Base-by-base conservation (phyloP, 2,797 vertebrate species). In the Esox lucius region DNA sequence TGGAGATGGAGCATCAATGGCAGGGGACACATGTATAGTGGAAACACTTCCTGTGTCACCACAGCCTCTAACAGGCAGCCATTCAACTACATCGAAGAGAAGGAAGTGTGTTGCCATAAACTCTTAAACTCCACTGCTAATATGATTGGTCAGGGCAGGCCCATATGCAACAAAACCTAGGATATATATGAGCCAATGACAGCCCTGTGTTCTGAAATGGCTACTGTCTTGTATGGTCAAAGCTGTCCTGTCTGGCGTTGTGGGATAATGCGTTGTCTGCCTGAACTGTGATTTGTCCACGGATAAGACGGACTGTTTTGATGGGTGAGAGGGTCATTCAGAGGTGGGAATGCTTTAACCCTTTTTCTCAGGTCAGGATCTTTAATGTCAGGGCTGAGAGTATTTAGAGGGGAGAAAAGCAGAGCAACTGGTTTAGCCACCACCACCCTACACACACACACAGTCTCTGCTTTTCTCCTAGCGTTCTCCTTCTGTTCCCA, bases 401-500 rank as follows among this genome's bases (percentile, higher is more conserved):
- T 28, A 16, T 3, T 15, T 5, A 7, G 15, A 28, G 13, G 62
- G 11, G 22, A 26, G 64, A 33, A 33, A 33, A 19, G 62, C 62
- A 17, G 56, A 59, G 17, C 64, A 6, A 17, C 15, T 19, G 6
- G 1, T 66, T 33, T 15, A 62, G 33, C 64, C 28, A 31, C 28
- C 64, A 8, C 64, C 15, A 31, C 28, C 64, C 19, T 12, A 39
- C 33, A 33, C 33, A 6, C 19, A 39, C 17, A 24, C 61, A 24
- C 66, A n/a, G 28, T 35, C 66, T 68, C 17, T 42, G 17, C 8
- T 2, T 65, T 33, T 65, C 35, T n/a, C 17, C n/a, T n/a, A 12
- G 19, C 19, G 6, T 39, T 35, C 33, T 82, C 73, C 79, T 75
- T 73, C 7, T 49, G 71, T 80, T 78, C 72, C 31, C 19, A 42